Evolutionary conservation across 2,113 vertebrate species (phyloP).

Genomic region (Pipa parva): DNA sequence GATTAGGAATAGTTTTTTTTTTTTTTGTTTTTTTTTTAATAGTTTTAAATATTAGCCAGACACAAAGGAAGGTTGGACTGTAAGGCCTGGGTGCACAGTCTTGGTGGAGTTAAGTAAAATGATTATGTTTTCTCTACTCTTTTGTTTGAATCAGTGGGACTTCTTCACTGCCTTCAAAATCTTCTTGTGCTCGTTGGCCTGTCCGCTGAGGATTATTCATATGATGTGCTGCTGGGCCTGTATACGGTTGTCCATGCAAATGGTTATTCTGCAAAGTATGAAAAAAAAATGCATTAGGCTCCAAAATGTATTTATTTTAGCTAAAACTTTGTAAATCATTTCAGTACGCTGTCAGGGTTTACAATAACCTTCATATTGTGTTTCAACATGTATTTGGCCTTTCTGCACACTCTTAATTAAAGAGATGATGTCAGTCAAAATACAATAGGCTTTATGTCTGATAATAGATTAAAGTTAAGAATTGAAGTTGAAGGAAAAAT

Average conservation of each 20-base stretch:
- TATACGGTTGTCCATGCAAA: slow-evolving; percentile 96
- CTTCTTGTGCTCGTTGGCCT: slow-evolving; percentile 97
- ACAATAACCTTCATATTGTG: no score
- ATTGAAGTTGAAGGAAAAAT: no score
- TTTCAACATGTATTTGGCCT: no score
- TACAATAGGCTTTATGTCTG: no score
- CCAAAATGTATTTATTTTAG: no score
- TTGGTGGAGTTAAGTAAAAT: slow-evolving; percentile 75
- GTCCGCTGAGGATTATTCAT: slow-evolving; percentile 98
- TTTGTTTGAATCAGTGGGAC: slow-evolving; percentile 84
- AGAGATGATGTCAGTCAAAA: no score
- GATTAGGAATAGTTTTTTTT: slow-evolving; percentile 77
- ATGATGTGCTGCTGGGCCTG: slow-evolving; percentile 95
- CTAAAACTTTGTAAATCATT: no score
- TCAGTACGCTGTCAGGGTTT: no score
- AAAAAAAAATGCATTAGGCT: not conserved
- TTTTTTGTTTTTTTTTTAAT: slow-evolving; percentile 57
- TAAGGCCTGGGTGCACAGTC: slow-evolving; percentile 89
- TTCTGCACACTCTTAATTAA: no score
- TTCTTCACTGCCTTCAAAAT: slow-evolving; percentile 93
- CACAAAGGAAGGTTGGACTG: slow-evolving; percentile 83
- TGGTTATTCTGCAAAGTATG: slow-evolving; percentile 84
- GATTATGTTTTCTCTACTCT: slow-evolving; percentile 81
- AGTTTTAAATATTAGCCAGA: slow-evolving; percentile 83
- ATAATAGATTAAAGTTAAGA: no score